phyloP scores from a whole-genome alignment of 2,797 vertebrate genomes.

The Hybognathus amarus region DNA sequence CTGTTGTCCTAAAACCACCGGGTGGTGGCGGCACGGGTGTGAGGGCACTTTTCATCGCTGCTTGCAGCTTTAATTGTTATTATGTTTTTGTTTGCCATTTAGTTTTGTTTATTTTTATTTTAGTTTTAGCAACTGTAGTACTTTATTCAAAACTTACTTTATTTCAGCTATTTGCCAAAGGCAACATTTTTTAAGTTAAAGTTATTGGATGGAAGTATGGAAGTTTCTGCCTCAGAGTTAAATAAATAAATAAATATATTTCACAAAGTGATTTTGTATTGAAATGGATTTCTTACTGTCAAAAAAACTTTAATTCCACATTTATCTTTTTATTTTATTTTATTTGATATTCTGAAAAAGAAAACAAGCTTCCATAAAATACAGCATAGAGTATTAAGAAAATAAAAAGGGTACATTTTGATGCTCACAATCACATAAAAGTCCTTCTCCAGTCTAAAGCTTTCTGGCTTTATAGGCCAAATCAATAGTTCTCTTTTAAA shows the following conservation, averaged over 20 bases:
- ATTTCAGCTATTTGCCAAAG: neutral
- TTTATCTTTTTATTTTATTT: neutral
- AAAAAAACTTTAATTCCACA: conserved; percentile 7
- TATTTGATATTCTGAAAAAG: neutral
- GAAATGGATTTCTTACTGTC: neutral
- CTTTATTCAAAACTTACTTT: neutral
- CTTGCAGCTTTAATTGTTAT: too few relatives aligned
- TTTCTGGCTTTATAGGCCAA: conserved; percentile 33
- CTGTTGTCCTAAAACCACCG: too few relatives aligned
- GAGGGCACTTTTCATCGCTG: too few relatives aligned
- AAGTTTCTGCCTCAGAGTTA: too few relatives aligned
- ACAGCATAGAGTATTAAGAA: neutral
- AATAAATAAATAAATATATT: neutral
- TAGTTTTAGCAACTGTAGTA: neutral
- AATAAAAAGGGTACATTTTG: neutral
- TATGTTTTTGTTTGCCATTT: neutral
- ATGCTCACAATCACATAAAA: neutral
- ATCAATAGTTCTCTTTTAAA: conserved; percentile 46
- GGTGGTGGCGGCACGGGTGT: too few relatives aligned
- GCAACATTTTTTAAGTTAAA: neutral
- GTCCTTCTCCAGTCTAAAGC: neutral
- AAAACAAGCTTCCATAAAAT: neutral
- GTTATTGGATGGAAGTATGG: too few relatives aligned
- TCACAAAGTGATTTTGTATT: neutral
- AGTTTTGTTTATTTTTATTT: neutral